These are phyloP conservation scores for Ceraclea dissimilis DNA, from an alignment of 2,888 invertebrate species.

Conservation along the genomic window DNA sequence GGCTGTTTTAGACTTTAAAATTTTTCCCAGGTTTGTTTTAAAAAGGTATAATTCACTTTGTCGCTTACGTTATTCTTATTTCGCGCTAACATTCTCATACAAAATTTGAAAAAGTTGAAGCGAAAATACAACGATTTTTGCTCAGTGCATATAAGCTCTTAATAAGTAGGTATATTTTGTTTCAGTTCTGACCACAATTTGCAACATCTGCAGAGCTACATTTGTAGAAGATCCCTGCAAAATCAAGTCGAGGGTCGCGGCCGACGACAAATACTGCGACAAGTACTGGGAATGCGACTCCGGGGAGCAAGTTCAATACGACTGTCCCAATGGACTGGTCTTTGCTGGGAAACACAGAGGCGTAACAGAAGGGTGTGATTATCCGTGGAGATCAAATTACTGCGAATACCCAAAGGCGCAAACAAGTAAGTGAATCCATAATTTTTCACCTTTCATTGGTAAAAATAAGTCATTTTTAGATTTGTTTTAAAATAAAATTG, in stretches of 20 bases:
- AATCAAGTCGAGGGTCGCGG: constrained; percentile 64
- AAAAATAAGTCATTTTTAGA: not conserved
- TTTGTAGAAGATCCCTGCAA: constrained; percentile 74
- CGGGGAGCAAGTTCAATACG: constrained; percentile 75
- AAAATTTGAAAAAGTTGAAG: no score
- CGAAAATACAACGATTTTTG: no score
- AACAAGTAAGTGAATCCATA: constrained; percentile 73
- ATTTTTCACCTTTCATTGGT: no score
- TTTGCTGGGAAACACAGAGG: constrained; percentile 84
- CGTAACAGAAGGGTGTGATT: constrained; percentile 84
- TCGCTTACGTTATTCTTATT: no score
- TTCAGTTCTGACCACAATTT: not conserved
- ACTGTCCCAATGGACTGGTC: constrained; percentile 85
- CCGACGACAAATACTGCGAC: constrained; percentile 72
- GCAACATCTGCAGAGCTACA: constrained; percentile 24
- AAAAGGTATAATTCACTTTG: no score
- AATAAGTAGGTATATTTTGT: no score
- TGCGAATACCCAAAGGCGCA: constrained; percentile 58
- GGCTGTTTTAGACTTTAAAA: no score
- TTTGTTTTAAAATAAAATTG: no score
- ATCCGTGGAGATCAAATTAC: constrained; percentile 83
- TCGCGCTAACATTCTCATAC: no score
- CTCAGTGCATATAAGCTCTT: no score
- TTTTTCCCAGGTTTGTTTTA: no score
- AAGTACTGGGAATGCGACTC: constrained; percentile 82